These are phyloP conservation scores for Brachionus rubens DNA, from an alignment of 1,140 invertebrate genomes.

Conservation along the genomic window DNA sequence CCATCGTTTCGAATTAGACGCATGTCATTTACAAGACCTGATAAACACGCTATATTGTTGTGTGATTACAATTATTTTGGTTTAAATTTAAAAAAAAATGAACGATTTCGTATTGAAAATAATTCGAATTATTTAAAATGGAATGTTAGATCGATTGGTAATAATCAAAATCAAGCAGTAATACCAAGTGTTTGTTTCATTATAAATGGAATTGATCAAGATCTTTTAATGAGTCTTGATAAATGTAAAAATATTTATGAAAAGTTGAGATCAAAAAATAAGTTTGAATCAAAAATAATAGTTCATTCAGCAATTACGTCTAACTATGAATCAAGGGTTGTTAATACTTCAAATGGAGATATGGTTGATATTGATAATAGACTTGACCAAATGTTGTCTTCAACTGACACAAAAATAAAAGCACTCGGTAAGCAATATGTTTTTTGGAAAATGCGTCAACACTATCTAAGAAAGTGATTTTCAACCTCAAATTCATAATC, in stretches of 20 bases:
- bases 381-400: background rate
- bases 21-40: background rate
- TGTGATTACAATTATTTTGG: background rate
- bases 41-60: background rate
- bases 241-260: too few species aligned
- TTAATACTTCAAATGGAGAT: background rate
- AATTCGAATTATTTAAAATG: constrained; percentile 37
- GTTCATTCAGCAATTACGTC: too few species aligned
- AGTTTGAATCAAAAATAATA: background rate
- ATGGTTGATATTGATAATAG: background rate
- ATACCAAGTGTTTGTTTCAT: constrained; percentile 14
- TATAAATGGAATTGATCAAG: background rate
- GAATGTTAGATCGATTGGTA: background rate
- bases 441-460: too few species aligned
- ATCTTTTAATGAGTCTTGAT: too few species aligned
- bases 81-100: background rate
- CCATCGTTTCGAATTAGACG: background rate
- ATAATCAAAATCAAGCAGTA: background rate
- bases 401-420: constrained; percentile 14
- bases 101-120: background rate
- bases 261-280: background rate
- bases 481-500: too few species aligned
- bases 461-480: too few species aligned
- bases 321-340: background rate
- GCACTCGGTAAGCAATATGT: background rate